Evolutionary conservation across 2,888 invertebrate species (phyloP), one percentile per base, ranked within the genome.

Genomic region (Stenolophus ochropezus): DNA sequence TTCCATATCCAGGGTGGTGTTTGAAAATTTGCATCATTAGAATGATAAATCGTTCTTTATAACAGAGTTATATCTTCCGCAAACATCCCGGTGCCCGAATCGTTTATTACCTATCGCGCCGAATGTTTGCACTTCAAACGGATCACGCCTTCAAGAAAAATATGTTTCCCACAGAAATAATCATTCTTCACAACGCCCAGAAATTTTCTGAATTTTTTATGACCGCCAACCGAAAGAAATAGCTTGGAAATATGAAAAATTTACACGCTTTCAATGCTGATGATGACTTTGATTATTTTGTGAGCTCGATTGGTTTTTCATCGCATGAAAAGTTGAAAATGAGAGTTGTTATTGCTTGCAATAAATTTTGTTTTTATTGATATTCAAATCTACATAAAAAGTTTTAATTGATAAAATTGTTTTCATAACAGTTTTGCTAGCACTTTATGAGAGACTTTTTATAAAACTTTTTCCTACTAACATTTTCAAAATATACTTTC

Each of bases 111-210:
- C 61, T 56, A 58, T 53, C 76, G 61, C 77, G 53, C 51, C 51
- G 69, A 76, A 76, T 76, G 76, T 76, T 76, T 76, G 33, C 76
- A 53, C 56, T 76, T 76, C 53, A 56, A 53, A 76, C 56, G 27
- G 76, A 76, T 76, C 76, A 56, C 33, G 25, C 18, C 65, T n/a
- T 6, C 6, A 42, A 61, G 78, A 69, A 79, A 79, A 79, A 79
- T 79, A 69, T 79, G 79, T 79, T 79, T 79, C 71, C 79, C 25
- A 33, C 79, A 16, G 33, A 79, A 78, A 78, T 78, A 78, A 78
- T 61, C 78, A 78, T 78, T 65, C 65, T 79, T 69, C 69, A 79
- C 23, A 69, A 42, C 14, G 6, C 16, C 42, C 20, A 16, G 71
- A 69, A 51, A 53, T 79, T 79, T 79, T 27, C 69, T 69, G 33